phyloP scores from a whole-genome alignment of 2,797 vertebrate genomes.

The Microtus obscurus region DNA sequence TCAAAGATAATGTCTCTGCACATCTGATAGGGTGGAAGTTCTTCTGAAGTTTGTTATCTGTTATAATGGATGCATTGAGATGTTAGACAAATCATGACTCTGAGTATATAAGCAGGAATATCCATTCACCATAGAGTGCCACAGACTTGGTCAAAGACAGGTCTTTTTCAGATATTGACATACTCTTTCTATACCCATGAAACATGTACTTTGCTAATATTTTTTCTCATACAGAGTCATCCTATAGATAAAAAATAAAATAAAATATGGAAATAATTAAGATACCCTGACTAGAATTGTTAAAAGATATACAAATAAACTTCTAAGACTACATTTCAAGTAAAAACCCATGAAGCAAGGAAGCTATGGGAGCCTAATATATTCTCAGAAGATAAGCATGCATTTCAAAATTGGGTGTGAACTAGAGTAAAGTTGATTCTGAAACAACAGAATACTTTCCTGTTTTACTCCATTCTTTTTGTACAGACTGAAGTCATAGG shows the following conservation, averaged over 20 bases:
- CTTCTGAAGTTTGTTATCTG: not conserved
- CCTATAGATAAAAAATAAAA: not conserved
- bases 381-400: not conserved
- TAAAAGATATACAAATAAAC: not conserved
- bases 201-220: not conserved
- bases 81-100: not conserved
- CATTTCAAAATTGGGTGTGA: fast-evolving
- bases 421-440: not conserved
- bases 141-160: not conserved
- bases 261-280: not conserved
- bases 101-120: not conserved
- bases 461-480: not conserved
- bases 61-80: not conserved
- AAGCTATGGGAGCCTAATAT: fast-evolving
- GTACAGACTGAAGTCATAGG: not conserved
- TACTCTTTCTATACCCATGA: not conserved
- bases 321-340: not conserved
- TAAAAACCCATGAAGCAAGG: not conserved
- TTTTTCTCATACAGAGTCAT: not conserved
- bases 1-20: fast-evolving
- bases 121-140: not conserved
- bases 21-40: not conserved
- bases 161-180: too few species aligned
- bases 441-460: not conserved
- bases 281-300: not conserved